Evolutionary conservation across 2,113 vertebrate genomes (phyloP).

Genomic region (Bucco capensis): DNA sequence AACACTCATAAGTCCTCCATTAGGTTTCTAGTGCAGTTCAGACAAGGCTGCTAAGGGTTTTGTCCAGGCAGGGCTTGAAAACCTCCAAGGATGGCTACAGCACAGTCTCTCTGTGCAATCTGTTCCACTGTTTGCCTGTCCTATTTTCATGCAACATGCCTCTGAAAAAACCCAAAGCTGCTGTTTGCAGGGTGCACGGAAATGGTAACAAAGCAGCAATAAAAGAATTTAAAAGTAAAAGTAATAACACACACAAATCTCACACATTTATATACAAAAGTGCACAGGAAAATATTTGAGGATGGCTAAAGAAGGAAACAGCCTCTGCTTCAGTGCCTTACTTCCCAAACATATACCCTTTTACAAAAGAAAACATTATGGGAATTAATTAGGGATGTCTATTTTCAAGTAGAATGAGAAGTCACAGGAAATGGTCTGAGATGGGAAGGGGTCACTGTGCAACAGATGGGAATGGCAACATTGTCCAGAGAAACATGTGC

Average conservation of each 20-base stretch:
- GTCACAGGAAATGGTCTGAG: neutral
- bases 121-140: neutral
- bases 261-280: neutral
- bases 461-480: neutral
- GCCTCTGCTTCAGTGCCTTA: neutral
- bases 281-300: neutral
- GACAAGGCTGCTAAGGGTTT: neutral
- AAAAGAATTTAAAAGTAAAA: neutral
- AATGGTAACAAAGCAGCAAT: neutral
- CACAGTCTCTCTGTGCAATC: neutral
- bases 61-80: neutral
- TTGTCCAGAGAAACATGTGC: neutral
- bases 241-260: neutral
- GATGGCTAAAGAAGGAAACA: neutral
- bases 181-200: neutral
- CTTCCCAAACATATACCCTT: neutral
- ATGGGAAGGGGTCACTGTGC: neutral
- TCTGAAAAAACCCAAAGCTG: neutral
- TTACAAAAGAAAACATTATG: neutral
- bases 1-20: accelerated
- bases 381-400: neutral
- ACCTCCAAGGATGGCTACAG: neutral
- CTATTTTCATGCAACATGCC: neutral
- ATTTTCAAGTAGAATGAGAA: neutral
- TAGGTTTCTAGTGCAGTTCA: neutral